Percentiles rank a stretch among this genome's conserved stretches.
Evolutionary conservation across 1,140 invertebrate genomes (phyloP).

Genomic region (Magallana ariakensis): DNA sequence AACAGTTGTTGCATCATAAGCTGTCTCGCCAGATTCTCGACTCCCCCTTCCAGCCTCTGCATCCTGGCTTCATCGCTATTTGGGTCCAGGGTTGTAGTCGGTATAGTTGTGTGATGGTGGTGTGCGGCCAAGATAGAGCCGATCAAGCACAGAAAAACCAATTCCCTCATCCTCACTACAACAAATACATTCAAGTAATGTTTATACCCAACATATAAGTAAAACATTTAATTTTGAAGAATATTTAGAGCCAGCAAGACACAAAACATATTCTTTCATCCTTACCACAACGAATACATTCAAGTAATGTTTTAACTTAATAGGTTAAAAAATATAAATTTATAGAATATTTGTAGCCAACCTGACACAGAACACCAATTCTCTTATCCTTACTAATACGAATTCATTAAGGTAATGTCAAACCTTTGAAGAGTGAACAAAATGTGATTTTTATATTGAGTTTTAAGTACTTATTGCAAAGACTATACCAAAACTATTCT

Average conservation of each 20-base stretch:
- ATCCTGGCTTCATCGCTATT: constrained; percentile 26
- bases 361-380: too few relatives aligned
- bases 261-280: too few relatives aligned
- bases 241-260: too few relatives aligned
- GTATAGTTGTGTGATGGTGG: constrained; percentile 23
- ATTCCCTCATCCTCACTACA: constrained; percentile 1
- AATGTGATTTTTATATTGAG: too few relatives aligned
- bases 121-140: constrained; percentile 1
- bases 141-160: background rate
- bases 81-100: constrained; percentile 36
- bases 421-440: too few relatives aligned
- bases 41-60: background rate
- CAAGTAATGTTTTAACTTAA: too few relatives aligned
- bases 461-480: too few relatives aligned
- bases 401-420: too few relatives aligned
- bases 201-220: background rate
- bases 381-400: too few relatives aligned
- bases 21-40: constrained; percentile 47
- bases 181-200: background rate
- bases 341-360: too few relatives aligned
- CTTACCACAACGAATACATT: too few relatives aligned
- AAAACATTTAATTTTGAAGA: background rate
- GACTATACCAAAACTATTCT: background rate
- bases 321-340: too few relatives aligned
- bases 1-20: constrained; percentile 57